phyloP scores from a whole-genome alignment of 2,888 invertebrate genomes.

The Drosophila histrio region DNA sequence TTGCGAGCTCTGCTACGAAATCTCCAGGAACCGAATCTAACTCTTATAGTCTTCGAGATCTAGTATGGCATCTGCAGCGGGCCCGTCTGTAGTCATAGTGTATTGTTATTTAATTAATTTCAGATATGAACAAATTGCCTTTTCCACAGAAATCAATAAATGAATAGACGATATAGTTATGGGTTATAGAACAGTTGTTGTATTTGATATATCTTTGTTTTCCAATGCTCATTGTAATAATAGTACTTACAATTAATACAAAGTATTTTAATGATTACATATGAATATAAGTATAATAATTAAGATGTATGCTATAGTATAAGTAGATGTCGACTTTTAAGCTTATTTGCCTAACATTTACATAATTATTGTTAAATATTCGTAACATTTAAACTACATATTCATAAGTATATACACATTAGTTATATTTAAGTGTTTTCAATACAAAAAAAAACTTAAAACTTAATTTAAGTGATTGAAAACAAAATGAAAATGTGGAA shows the following conservation, averaged over 20 bases:
- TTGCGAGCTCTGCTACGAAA: too few species aligned
- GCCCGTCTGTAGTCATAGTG: too few species aligned
- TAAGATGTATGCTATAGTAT: constrained; percentile 25
- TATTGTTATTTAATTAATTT: too few species aligned
- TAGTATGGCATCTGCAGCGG: too few species aligned
- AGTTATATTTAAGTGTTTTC: background rate
- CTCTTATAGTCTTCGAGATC: too few species aligned
- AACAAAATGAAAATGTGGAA: constrained; percentile 16
- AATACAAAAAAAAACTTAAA: constrained; percentile 3
- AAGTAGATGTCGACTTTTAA: constrained; percentile 24
- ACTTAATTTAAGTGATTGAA: constrained; percentile 9
- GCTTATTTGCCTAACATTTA: constrained; percentile 54
- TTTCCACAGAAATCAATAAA: background rate
- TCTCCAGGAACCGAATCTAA: too few species aligned
- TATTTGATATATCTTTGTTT: constrained; percentile 41
- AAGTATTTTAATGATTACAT: constrained; percentile 41
- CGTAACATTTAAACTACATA: constrained; percentile 34
- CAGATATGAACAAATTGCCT: background rate
- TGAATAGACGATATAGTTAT: background rate
- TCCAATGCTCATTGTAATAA: constrained; percentile 25
- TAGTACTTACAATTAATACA: constrained; percentile 40
- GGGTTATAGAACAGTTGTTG: constrained; percentile 53
- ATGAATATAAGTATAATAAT: constrained; percentile 4
- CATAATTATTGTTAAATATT: constrained; percentile 38
- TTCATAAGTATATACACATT: constrained; percentile 52